These are phyloP conservation scores for Sebastiscus tertius DNA, from an alignment of 2,797 vertebrate species.

Conservation along the genomic window DNA sequence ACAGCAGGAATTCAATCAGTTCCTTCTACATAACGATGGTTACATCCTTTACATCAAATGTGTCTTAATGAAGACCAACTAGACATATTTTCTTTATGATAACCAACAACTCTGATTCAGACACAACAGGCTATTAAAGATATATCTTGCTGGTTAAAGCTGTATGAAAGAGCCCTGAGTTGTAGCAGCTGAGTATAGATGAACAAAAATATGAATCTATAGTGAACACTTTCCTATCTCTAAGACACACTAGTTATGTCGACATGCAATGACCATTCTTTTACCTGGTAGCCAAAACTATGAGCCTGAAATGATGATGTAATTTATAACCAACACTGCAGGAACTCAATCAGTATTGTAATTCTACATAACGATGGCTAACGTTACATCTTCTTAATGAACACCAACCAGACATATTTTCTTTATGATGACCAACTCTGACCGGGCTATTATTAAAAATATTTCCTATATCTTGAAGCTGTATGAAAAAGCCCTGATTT, in stretches of 20 bases:
- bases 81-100: not conserved
- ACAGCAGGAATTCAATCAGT: not conserved
- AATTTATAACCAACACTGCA: not conserved
- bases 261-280: not conserved
- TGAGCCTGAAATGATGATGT: not conserved
- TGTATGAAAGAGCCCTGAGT: not conserved
- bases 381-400: not conserved
- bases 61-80: not conserved
- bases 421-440: not conserved
- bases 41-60: too few relatives aligned
- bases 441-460: rapidly evolving
- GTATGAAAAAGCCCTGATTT: not conserved
- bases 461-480: not conserved
- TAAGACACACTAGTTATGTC: not conserved
- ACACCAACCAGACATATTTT: not conserved
- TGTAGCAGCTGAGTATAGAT: too few relatives aligned
- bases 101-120: not conserved
- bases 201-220: too few relatives aligned
- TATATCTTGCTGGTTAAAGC: not conserved
- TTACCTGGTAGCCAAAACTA: not conserved
- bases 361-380: not conserved
- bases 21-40: not conserved
- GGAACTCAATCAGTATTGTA: not conserved
- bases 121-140: rapidly evolving
- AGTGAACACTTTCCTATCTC: not conserved